These are phyloP conservation scores for Orthochromis malagaraziensis DNA, from an alignment of 2,113 vertebrate species.

Conservation along the genomic window DNA sequence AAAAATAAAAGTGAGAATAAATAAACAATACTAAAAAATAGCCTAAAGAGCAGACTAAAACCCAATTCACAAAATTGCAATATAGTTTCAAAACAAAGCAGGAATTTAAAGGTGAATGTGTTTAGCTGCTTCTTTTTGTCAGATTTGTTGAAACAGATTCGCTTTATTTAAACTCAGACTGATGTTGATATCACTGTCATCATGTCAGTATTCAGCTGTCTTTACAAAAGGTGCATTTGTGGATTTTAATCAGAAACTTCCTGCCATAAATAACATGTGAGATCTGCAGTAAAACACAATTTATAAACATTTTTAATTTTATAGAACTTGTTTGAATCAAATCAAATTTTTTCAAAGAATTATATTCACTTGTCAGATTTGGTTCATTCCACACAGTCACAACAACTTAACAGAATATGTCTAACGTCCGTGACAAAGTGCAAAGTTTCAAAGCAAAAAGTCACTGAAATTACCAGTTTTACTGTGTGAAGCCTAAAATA, in stretches of 20 bases:
- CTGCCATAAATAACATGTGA: not conserved
- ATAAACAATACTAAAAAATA: no score
- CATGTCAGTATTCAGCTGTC: rapidly evolving
- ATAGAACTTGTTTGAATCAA: rapidly evolving
- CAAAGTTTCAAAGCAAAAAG: not conserved
- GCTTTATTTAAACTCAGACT: not conserved
- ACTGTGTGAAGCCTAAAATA: not conserved
- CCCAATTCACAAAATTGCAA: not conserved
- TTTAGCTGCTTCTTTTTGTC: rapidly evolving
- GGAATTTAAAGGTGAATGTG: not conserved
- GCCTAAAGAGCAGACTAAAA: not conserved
- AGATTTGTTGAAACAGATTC: not conserved
- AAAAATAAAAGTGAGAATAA: not conserved
- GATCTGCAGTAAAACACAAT: not conserved
- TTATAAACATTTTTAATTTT: rapidly evolving
- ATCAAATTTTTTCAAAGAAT: not conserved
- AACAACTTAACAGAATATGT: not conserved
- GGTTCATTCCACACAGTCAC: not conserved
- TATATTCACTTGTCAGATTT: rapidly evolving
- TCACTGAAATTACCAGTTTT: rapidly evolving
- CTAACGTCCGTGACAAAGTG: not conserved
- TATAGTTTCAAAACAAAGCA: not conserved
- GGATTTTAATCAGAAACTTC: not conserved
- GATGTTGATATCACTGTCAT: not conserved
- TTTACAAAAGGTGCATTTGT: rapidly evolving